Evolutionary conservation across 2,797 vertebrate species (phyloP).

Genomic region (Muscicapa comitata): DNA sequence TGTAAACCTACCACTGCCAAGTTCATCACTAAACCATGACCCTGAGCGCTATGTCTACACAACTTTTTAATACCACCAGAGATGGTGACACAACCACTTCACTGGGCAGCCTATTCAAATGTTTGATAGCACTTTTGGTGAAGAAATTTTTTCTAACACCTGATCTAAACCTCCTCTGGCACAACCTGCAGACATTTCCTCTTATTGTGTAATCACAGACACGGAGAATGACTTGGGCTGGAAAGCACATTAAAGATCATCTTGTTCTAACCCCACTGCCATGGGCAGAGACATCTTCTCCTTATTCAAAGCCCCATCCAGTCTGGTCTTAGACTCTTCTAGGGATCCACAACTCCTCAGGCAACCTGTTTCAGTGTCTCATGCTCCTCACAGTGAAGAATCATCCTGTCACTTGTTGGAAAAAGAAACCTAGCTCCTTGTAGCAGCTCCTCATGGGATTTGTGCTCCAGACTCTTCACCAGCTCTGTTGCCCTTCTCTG

Average conservation of each 20-base stretch:
- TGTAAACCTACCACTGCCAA: neutral
- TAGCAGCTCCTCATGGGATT: neutral
- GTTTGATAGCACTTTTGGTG: neutral
- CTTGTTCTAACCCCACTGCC: accelerated
- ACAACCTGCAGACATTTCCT: neutral
- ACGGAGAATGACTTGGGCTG: neutral
- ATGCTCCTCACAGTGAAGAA: neutral
- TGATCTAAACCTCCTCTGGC: neutral
- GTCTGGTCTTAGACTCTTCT: neutral
- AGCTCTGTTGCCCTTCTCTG: neutral
- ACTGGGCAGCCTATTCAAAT: neutral
- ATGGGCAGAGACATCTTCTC: neutral
- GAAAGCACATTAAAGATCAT: neutral
- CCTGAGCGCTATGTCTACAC: accelerated
- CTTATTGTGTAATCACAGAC: neutral
- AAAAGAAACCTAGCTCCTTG: neutral
- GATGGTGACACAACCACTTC: neutral
- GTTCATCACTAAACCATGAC: neutral
- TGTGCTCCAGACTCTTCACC: neutral
- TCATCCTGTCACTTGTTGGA: neutral
- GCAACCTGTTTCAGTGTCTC: neutral
- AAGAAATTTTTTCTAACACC: neutral
- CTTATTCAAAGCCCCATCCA: neutral
- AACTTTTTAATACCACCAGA: neutral
- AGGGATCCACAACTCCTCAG: neutral